Percentiles rank a stretch among this genome's conserved stretches.
phyloP scores from a whole-genome alignment of 2,797 vertebrate species.

The Pseudochirops cupreus region DNA sequence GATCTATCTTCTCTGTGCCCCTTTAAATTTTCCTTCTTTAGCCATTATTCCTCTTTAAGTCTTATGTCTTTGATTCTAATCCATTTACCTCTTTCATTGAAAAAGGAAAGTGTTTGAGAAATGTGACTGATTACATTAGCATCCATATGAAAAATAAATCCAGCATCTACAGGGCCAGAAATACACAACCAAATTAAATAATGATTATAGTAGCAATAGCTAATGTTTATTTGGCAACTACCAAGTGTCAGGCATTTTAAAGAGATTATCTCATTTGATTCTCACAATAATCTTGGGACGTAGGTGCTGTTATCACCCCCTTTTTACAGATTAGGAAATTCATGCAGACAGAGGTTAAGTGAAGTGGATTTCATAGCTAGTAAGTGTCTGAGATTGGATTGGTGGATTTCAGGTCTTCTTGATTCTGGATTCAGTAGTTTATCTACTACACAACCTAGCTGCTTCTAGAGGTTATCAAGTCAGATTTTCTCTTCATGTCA shows the following conservation, averaged over 20 bases:
- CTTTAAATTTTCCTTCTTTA: not conserved
- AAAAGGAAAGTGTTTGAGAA: slow-evolving; percentile 13
- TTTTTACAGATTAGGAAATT: not conserved
- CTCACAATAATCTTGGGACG: not conserved
- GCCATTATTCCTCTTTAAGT: not conserved
- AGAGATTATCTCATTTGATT: not conserved
- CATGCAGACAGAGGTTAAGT: not conserved
- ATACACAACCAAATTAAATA: not conserved
- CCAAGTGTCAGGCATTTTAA: not conserved
- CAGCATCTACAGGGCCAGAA: not conserved
- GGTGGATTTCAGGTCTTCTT: not conserved
- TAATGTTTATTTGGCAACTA: not conserved
- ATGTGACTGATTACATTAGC: not conserved
- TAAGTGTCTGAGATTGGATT: not conserved
- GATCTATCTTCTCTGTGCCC: not conserved
- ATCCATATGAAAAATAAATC: not conserved
- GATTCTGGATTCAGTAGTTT: not conserved
- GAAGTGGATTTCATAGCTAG: not conserved
- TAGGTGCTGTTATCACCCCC: not conserved
- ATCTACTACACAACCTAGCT: not conserved
- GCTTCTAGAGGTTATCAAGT: not conserved
- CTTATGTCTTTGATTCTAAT: not conserved
- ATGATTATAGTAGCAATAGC: not conserved
- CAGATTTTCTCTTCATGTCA: not conserved
- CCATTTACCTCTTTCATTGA: slow-evolving; percentile 21